Evolutionary conservation across 2,888 invertebrate genomes (phyloP), one percentile per base, ranked within the genome.

Genomic region (Catocala sponsa): DNA sequence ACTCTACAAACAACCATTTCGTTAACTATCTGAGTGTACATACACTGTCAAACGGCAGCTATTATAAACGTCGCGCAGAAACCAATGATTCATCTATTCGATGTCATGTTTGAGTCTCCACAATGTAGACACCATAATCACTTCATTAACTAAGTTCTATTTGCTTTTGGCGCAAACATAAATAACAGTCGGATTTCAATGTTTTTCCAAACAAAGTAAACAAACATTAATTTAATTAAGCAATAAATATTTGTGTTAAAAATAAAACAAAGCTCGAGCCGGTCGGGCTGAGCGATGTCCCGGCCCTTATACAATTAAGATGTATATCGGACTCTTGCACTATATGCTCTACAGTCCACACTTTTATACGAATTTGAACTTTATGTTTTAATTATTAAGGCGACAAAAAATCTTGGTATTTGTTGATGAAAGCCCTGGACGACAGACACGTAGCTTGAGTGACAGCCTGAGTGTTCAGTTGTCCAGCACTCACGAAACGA

Each of bases 301-400:
- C 63, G 65, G 59, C 72, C 63, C 63, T 76, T 72, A 68, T 63
- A 64, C 67, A 76, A 76, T 76, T 76, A 76, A 74, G 76, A 76
- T 76, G 68, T 59, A 70, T 76, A 76, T 54, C 59, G 46, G 61
- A 56, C 43, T 66, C 63, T 57, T 68, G 69, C 51, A 69, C 76
- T 71, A 76, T 62, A 73, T 72, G 65, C 51, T 65, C 12, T 12
- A 52, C 5, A 33, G 4, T 49, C 12, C 15, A 52, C 5, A 33
- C 5, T 49, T 57, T 51, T 63, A 48, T 10, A 54, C 54, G 12
- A 71, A n/a, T 66, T 66, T 70, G 53, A 65, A 59, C 68, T 68
- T 62, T 72, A 66, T 54, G 13, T 6, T 6, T 0, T 5, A 33
- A 44, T 63, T 11, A 63, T 61, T 59, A 46, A 62, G 59, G 59